phyloP scores from a whole-genome alignment of 1,140 invertebrate genomes.

The Heliconius hewitsoni region DNA sequence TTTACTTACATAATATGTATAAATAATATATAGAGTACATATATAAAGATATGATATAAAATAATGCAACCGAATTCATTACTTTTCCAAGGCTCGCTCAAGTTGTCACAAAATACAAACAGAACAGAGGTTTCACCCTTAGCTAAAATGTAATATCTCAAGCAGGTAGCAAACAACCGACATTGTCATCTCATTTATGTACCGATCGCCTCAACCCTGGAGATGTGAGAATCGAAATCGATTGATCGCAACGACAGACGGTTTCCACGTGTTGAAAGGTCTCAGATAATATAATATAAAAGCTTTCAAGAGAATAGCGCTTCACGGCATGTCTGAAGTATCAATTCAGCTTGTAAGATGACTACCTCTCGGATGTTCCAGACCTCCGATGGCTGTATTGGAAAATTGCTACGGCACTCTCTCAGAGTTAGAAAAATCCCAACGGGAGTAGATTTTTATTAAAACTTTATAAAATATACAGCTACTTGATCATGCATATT shows the following conservation, averaged over 20 bases:
- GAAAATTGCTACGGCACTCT: slow-evolving; percentile 70
- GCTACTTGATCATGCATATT: slow-evolving; percentile 37
- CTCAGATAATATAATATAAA: slow-evolving; percentile 81
- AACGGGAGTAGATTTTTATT: slow-evolving; percentile 70
- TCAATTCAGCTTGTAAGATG: slow-evolving; percentile 80
- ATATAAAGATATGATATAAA: not conserved
- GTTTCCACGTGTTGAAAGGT: slow-evolving; percentile 78
- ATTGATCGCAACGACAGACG: slow-evolving; percentile 75
- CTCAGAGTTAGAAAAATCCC: slow-evolving; percentile 53
- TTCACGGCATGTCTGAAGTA: slow-evolving; percentile 77
- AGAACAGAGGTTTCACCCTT: not conserved
- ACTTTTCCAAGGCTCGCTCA: too few species aligned
- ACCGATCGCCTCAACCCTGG: slow-evolving; percentile 55
- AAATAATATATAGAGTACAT: not conserved
- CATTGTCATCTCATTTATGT: slow-evolving; percentile 38
- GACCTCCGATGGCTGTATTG: slow-evolving; percentile 75
- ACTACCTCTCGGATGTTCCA: slow-evolving; percentile 68
- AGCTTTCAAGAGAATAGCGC: slow-evolving; percentile 80
- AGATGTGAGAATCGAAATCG: slow-evolving; percentile 72
- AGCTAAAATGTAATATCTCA: slow-evolving; percentile 11
- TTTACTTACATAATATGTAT: too few species aligned
- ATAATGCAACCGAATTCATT: not conserved
- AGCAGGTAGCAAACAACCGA: slow-evolving; percentile 18
- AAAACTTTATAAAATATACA: slow-evolving; percentile 60
- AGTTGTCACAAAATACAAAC: slow-evolving; percentile 8